Base-by-base conservation (phyloP, 2,888 invertebrate genomes). In the Leptinotarsa haldemani region DNA sequence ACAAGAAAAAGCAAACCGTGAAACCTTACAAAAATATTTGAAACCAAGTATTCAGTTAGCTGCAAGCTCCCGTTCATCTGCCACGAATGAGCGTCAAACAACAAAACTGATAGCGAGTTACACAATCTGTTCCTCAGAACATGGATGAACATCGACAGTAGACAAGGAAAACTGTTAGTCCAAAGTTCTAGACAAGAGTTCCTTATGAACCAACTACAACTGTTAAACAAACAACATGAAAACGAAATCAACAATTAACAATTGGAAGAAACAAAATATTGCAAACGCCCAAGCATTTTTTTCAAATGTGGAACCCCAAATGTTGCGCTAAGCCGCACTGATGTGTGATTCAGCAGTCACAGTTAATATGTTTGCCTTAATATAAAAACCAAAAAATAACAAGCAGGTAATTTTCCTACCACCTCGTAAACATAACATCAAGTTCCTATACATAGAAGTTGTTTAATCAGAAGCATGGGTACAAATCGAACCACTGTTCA, bases 181-280 rank as follows among this genome's bases (percentile, higher is more conserved):
- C 61, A n/a, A n/a, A n/a, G n/a, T n/a, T n/a, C n/a, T n/a, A n/a
- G 18, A 67, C 53, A 53, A 25, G 25, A 66, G 53, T 53, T 25
- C 67, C n/a, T 13, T 50, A 53, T 40, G 40, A 52, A 53, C 40
- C 53, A 12, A 20, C 18, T 22, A 56, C 20, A 56, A 56, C 15
- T 22, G 15, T 22, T 56, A 61, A 61, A 61, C 68, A 68, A 68
- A 46, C 56, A 68, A 68, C 68, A 58, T 46, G 53, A 56, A 52
- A 56, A 40, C 68, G 61, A 68, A 68, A 53, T 47, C 56, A 68
- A 68, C 52, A 68, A 56, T 18, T 22, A 68, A 68, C 68, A 68
- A 68, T 47, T 9, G n/a, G 30, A 30, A 3, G 16, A 40, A 56
- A 53, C 40, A 53, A 47, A 68, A 68, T 68, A 68, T 68, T 68